Evolutionary conservation across 2,797 vertebrate species (phyloP).

Genomic region (Pseudochaenichthys georgianus): DNA sequence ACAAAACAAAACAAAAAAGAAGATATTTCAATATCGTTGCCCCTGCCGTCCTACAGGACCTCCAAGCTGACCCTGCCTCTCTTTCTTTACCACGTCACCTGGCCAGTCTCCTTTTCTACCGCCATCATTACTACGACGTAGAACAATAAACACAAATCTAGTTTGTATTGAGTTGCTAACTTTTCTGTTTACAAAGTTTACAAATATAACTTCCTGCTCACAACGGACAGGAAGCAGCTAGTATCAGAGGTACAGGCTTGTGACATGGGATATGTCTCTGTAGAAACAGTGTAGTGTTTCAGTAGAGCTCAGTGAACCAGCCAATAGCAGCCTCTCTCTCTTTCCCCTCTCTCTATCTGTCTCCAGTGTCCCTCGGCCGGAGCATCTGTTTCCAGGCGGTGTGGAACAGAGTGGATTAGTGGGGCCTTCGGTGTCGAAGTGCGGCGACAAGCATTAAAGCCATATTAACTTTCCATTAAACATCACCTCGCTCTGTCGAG

Average conservation of each 20-base stretch:
- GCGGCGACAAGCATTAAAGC: slow-evolving; percentile 84
- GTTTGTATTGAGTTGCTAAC: too few relatives aligned
- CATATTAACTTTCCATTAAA: slow-evolving; percentile 88
- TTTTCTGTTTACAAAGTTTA: too few relatives aligned
- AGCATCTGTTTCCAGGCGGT: slow-evolving; percentile 74
- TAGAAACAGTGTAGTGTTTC: not conserved
- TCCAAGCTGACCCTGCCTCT: too few relatives aligned
- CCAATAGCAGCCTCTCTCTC: not conserved
- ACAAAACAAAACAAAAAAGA: too few relatives aligned
- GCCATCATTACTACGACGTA: too few relatives aligned
- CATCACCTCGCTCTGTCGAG: slow-evolving; percentile 75
- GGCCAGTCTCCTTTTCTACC: too few relatives aligned
- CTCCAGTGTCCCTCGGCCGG: slow-evolving; percentile 40
- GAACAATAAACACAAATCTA: too few relatives aligned
- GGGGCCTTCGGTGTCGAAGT: slow-evolving; percentile 70
- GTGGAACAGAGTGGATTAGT: slow-evolving; percentile 82
- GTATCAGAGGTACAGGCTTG: not conserved
- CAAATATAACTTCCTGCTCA: too few relatives aligned
- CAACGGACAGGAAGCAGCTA: too few relatives aligned
- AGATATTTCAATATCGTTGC: too few relatives aligned
- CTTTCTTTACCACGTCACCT: too few relatives aligned
- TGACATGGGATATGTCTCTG: not conserved
- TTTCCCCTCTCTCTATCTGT: slow-evolving; percentile 13
- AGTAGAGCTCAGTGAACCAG: not conserved
- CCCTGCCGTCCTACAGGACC: too few relatives aligned